phyloP scores from a whole-genome alignment of 2,888 invertebrate genomes.

The Ariolimax columbianus region DNA sequence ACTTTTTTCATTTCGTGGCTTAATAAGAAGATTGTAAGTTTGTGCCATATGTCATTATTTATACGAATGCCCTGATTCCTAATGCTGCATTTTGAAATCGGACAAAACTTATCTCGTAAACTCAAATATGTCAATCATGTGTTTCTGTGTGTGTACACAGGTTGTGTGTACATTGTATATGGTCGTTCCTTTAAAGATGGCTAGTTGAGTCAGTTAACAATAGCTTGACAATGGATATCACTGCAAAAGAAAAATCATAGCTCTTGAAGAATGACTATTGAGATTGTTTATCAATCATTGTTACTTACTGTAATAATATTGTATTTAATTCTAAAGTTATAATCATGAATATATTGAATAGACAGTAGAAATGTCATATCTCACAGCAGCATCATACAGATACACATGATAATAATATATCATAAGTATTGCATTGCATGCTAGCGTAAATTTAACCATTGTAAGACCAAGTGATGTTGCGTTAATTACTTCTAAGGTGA shows the following conservation, averaged over 20 bases:
- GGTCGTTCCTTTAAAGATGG: background rate
- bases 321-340: too few species aligned
- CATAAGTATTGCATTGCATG: background rate
- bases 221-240: background rate
- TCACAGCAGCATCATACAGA: background rate
- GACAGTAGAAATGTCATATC: too few species aligned
- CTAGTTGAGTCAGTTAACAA: background rate
- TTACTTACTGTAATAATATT: too few species aligned
- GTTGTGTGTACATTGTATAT: background rate
- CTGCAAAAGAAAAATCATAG: background rate
- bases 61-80: background rate
- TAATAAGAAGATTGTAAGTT: background rate
- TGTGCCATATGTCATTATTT: background rate
- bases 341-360: too few species aligned
- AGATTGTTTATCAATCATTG: too few species aligned
- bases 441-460: background rate
- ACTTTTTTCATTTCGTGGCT: background rate
- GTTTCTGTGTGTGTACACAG: background rate
- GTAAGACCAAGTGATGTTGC: background rate
- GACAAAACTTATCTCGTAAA: background rate
- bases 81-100: background rate
- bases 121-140: background rate
- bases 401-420: background rate
- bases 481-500: background rate
- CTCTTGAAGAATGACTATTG: too few species aligned